phyloP scores from a whole-genome alignment of 2,888 invertebrate species.

The Miltochrista miniata region DNA sequence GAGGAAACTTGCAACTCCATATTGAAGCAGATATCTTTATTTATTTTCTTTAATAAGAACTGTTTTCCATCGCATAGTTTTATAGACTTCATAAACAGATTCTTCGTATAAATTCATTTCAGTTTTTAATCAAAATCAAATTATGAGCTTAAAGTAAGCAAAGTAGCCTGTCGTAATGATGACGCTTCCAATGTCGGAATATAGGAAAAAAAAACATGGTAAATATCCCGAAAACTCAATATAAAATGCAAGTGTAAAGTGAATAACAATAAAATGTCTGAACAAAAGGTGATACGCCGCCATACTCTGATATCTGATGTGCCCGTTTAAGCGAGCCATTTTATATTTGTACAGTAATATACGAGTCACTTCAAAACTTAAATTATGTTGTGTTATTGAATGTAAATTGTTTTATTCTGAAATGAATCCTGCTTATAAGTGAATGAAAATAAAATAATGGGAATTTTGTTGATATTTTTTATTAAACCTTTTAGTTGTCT shows the following conservation, averaged over 20 bases:
- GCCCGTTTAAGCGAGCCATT: conserved; percentile 32
- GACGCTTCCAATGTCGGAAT: too few species aligned
- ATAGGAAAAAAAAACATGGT: too few species aligned
- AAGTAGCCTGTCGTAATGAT: too few species aligned
- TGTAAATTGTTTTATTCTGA: conserved; percentile 82
- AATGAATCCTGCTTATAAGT: conserved; percentile 82
- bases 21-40: too few species aligned
- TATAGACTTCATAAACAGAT: too few species aligned
- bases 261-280: conserved; percentile 48
- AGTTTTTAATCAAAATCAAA: too few species aligned
- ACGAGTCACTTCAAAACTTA: conserved; percentile 78
- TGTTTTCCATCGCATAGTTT: too few species aligned
- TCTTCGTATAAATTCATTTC: too few species aligned
- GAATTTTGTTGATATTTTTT: conserved; percentile 71
- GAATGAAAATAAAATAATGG: conserved; percentile 82
- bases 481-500: conserved; percentile 40
- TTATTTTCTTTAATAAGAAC: too few species aligned
- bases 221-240: conserved; percentile 16
- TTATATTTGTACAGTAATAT: conserved; percentile 73
- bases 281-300: conserved; percentile 56
- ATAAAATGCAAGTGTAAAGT: conserved; percentile 60
- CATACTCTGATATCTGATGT: conserved; percentile 42
- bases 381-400: conserved; percentile 79
- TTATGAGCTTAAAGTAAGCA: too few species aligned
- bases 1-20: too few species aligned